Conservation (phyloP, 2,888 invertebrate genomes). For the Lasioglossum villosulum region DNA sequence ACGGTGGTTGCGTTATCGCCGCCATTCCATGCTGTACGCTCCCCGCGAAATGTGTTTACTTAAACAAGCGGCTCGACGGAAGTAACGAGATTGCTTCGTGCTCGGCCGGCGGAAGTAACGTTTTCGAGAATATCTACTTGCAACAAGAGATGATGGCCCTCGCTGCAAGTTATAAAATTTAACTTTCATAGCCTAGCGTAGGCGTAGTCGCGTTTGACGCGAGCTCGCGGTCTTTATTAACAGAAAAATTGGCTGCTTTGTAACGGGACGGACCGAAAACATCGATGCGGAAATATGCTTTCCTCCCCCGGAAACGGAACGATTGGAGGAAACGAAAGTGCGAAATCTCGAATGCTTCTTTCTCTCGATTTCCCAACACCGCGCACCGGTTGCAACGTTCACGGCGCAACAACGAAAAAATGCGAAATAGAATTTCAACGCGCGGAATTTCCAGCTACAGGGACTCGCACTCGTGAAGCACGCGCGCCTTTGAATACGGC, state of each 20-base stretch:
- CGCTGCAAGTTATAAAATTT: constrained; percentile 45
- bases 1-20: constrained; percentile 11
- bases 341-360: not conserved
- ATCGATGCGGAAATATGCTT: not conserved
- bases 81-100: constrained; percentile 69
- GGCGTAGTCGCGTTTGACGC: not conserved
- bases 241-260: constrained; percentile 11
- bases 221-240: not conserved
- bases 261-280: not conserved
- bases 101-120: constrained; percentile 55
- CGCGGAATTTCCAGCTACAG: not conserved
- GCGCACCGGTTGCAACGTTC: not conserved
- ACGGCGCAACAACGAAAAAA: not conserved
- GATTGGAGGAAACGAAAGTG: not conserved
- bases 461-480: not conserved
- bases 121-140: constrained; percentile 45
- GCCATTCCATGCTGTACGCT: constrained; percentile 27
- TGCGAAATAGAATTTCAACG: not conserved
- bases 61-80: constrained; percentile 61
- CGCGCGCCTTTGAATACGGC: not conserved
- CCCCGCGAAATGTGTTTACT: constrained; percentile 40
- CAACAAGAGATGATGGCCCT: constrained; percentile 36
- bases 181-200: constrained; percentile 24
- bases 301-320: not conserved
- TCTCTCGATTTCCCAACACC: not conserved